A percentile compares a stretch with the other conserved stretches of the same genome.
Conservation (phyloP, 2,888 invertebrate species). For the Eupeodes luniger region DNA sequence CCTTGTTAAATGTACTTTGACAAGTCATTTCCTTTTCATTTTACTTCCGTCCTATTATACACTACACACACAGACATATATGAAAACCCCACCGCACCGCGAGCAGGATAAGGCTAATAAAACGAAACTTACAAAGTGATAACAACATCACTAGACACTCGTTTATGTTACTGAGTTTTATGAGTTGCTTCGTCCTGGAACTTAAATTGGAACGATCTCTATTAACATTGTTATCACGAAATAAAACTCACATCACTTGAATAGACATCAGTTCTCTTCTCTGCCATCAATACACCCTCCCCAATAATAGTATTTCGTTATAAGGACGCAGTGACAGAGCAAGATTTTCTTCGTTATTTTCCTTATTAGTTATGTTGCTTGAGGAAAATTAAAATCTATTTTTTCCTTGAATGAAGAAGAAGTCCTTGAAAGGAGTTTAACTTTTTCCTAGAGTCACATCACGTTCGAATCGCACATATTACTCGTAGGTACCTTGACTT, state of each 20-base stretch:
- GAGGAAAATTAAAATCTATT: conserved; percentile 61
- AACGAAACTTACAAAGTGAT: conserved; percentile 64
- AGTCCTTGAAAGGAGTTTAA: conserved; percentile 24
- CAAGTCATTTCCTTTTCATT: conserved; percentile 43
- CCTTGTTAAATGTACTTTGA: conserved; percentile 44
- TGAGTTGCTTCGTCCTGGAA: not conserved
- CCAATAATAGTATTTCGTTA: conserved; percentile 11
- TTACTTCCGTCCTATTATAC: not conserved
- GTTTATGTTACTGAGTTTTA: conserved; percentile 31
- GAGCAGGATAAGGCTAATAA: conserved; percentile 30
- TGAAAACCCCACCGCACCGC: not conserved
- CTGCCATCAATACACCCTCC: not conserved
- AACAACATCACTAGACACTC: conserved; percentile 52
- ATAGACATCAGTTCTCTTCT: conserved; percentile 12
- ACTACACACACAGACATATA: too few relatives aligned
- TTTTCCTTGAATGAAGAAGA: conserved; percentile 51
- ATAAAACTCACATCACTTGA: conserved; percentile 40
- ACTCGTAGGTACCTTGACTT: conserved; percentile 12
- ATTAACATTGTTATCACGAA: conserved; percentile 65
- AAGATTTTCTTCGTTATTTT: not conserved
- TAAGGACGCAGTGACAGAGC: conserved; percentile 18
- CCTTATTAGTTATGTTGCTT: not conserved
- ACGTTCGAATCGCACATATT: conserved; percentile 59
- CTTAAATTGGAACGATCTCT: not conserved
- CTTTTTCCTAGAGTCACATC: conserved; percentile 43